phyloP scores from a whole-genome alignment of 2,113 vertebrate genomes.

The Peromyscus californicus region DNA sequence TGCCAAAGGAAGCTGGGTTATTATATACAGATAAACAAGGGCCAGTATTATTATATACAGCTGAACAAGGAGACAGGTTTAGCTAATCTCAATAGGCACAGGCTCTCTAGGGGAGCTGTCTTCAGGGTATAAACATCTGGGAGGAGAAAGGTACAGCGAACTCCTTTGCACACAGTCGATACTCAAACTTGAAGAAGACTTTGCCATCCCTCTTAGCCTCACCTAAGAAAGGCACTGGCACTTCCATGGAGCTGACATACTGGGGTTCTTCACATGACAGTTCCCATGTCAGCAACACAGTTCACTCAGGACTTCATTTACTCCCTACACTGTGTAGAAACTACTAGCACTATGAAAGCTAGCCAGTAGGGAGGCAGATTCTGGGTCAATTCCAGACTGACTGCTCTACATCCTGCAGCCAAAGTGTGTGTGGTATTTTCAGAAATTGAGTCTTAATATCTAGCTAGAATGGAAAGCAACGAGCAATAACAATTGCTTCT shows the following conservation, averaged over 20 bases:
- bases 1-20: neutral
- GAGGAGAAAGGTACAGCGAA: neutral
- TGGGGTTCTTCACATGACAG: neutral
- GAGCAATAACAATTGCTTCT: neutral
- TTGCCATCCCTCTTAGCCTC: no score
- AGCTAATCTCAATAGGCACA: neutral
- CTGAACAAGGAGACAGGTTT: neutral
- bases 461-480: neutral
- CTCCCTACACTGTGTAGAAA: no score
- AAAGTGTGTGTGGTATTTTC: neutral
- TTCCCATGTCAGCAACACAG: fast-evolving
- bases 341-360: neutral
- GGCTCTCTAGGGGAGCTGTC: neutral
- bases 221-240: neutral
- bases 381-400: neutral
- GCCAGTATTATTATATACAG: neutral
- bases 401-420: neutral
- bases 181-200: neutral
- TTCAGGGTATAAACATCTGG: neutral
- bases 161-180: neutral
- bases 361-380: neutral
- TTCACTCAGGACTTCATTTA: neutral
- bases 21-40: neutral
- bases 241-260: neutral
- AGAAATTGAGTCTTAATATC: neutral